Conservation (phyloP, 2,888 invertebrate genomes). For the Pristionchus fissidentatus region DNA sequence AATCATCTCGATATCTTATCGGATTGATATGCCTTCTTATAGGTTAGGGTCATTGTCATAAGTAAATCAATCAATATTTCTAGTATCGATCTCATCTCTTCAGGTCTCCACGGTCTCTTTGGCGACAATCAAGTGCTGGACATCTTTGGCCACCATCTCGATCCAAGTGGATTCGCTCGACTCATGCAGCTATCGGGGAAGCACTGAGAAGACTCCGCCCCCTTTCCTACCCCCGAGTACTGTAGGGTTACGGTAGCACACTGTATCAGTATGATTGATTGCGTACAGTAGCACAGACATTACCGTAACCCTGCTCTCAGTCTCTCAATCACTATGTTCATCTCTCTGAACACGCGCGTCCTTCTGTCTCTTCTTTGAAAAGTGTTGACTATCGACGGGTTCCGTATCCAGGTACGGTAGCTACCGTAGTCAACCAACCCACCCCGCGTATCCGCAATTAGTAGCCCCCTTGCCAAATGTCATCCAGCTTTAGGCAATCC, state of each 20-base stretch:
- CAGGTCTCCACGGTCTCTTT: background rate
- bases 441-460: background rate
- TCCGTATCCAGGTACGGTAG: slow-evolving; percentile 18
- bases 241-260: background rate
- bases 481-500: slow-evolving; percentile 41
- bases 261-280: background rate
- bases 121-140: background rate
- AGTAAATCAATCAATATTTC: no score
- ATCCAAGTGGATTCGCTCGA: background rate
- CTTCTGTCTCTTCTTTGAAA: slow-evolving; percentile 26
- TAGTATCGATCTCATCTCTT: no score
- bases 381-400: slow-evolving; percentile 14
- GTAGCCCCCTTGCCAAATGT: slow-evolving; percentile 37
- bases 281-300: background rate
- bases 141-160: background rate
- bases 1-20: no score
- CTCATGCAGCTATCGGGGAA: background rate
- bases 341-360: slow-evolving; percentile 16
- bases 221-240: background rate
- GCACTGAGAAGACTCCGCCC: background rate
- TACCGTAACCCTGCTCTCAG: background rate
- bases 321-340: slow-evolving; percentile 6
- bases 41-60: no score
- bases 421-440: slow-evolving; percentile 29
- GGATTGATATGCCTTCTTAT: no score